Base-by-base conservation (phyloP, 1,140 invertebrate species). In the Ptiloglossa arizonensis region DNA sequence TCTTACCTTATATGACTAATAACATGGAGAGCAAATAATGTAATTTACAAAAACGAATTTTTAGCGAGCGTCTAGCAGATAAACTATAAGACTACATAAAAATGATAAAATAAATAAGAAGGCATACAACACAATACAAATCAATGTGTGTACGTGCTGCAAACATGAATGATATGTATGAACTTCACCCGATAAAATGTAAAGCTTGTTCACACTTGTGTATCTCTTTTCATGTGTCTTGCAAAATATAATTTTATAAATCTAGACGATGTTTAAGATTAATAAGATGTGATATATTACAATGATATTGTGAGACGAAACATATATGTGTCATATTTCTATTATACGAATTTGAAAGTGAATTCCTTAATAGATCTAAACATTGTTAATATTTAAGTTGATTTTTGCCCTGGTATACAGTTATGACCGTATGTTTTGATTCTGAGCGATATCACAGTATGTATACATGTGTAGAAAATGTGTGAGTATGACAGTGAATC, bases 191-290 rank as follows among this genome's bases (percentile, higher is more conserved):
- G 41, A 59, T 69, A 41, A 35, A 35, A 57, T 35, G 19, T 57
- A 69, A 17, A 60, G 38, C 15, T 69, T 60, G 57, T 60, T 76
- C 17, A 59, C 41, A 59, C 2, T 59, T 68, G 41, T 76, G 50
- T 68, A 76, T 68, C 17, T 76, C 19, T 52, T n/a, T 76, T 75
- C 22, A 46, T 32, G 35, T 69, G 54, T 68, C 32, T 59, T 6
- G 8, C n/a, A 3, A n/a, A 59, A 59, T 68, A 54, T 75, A 69
- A 57, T 75, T 75, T 68, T 68, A 75, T 59, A 75, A 54, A 59
- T n/a, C n/a, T 68, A 59, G 6, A 68, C 38, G 38, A 27, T 22
- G 17, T 56, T 68, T 59, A 48, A 67, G 44, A 17, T 66, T 66
- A 50, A 46, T 29, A 41, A 32, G 22, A 56, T 59, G 24, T 68